A percentile compares a stretch with the other conserved stretches of the same genome.
phyloP scores from a whole-genome alignment of 2,888 invertebrate genomes.

The Protophormia terraenovae region DNA sequence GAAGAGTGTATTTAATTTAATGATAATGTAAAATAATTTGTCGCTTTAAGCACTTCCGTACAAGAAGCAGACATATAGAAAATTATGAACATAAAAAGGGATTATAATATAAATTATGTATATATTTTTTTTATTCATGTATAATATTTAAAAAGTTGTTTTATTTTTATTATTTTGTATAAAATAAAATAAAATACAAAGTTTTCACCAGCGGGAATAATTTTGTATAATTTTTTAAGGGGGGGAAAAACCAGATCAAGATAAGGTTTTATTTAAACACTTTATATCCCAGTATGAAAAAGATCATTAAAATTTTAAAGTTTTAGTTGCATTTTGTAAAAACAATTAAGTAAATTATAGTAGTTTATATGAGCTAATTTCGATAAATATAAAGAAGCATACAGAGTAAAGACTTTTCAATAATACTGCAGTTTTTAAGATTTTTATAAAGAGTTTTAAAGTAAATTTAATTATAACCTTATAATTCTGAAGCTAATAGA shows the following conservation, averaged over 20 bases:
- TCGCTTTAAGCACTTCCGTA: conserved; percentile 68
- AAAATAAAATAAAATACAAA: conserved; percentile 1
- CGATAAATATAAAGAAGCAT: background rate
- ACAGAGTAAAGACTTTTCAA: no score
- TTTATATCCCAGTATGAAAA: background rate
- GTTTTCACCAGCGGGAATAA: conserved; percentile 30
- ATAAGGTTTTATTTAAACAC: conserved; percentile 32
- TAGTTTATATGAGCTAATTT: background rate
- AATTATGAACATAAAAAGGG: conserved; percentile 64
- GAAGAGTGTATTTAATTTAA: conserved; percentile 62
- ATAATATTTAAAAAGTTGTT: conserved; percentile 38
- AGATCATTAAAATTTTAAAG: background rate
- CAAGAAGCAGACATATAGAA: conserved; percentile 51
- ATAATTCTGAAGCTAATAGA: no score
- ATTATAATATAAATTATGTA: conserved; percentile 66
- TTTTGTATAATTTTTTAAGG: conserved; percentile 1
- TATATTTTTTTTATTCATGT: conserved; percentile 20
- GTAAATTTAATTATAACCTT: no score
- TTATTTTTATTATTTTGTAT: background rate
- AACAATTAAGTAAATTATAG: conserved; percentile 9
- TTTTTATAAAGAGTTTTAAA: no score
- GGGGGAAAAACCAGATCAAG: conserved; percentile 41
- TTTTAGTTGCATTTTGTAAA: background rate
- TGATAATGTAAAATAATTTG: conserved; percentile 69
- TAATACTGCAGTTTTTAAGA: no score